phyloP scores from a whole-genome alignment of 2,113 vertebrate genomes.

The Brachyhypopomus occidentalis region DNA sequence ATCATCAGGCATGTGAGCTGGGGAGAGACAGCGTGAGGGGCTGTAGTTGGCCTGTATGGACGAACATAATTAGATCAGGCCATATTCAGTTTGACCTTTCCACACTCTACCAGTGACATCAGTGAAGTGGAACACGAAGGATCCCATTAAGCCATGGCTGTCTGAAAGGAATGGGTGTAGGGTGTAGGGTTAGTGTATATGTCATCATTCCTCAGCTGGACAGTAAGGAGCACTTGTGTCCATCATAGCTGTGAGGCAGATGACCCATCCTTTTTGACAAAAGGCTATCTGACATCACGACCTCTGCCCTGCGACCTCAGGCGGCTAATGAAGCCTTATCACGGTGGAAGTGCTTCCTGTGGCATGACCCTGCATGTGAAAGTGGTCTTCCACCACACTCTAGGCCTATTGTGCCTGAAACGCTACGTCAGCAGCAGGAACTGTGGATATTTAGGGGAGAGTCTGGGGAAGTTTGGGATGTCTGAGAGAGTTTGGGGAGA shows the following conservation, averaged over 20 bases:
- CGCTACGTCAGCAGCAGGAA: constrained; percentile 61
- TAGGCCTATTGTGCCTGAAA: constrained; percentile 58
- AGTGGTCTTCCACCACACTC: constrained; percentile 43
- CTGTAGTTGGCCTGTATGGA: neutral
- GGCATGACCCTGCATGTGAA: constrained; percentile 36
- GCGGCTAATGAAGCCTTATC: constrained; percentile 46
- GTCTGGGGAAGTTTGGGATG: neutral
- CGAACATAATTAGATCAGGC: constrained; percentile 42
- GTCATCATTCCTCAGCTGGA: constrained; percentile 16
- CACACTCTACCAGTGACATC: constrained; percentile 42
- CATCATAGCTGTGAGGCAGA: no score
- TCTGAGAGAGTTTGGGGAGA: no score
- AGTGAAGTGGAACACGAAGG: constrained; percentile 19
- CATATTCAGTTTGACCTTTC: constrained; percentile 49
- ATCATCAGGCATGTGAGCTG: no score
- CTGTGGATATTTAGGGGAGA: neutral
- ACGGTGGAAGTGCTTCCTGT: constrained; percentile 53
- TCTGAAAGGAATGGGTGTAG: no score
- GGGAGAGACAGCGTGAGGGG: constrained; percentile 18
- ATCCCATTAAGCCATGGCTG: no score
- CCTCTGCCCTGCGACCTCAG: constrained; percentile 33
- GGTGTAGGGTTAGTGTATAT: neutral
- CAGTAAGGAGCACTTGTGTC: neutral
- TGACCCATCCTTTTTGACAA: constrained; percentile 14
- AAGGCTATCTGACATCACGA: constrained; percentile 25